Evolutionary conservation across 2,888 invertebrate genomes (phyloP).

Genomic region (Allophyes oxyacanthae): DNA sequence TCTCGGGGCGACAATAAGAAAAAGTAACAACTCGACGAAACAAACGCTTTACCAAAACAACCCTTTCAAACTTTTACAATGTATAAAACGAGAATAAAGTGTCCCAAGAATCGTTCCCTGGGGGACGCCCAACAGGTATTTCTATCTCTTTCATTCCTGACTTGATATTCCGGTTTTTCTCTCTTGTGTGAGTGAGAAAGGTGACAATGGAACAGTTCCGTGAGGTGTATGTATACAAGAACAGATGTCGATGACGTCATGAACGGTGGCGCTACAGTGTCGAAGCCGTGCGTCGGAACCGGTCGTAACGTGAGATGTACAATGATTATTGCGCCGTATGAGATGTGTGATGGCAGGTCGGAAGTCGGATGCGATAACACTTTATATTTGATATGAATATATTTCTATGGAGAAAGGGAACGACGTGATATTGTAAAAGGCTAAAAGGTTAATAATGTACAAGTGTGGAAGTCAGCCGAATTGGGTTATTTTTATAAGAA

Average conservation of each 20-base stretch:
- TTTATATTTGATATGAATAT: constrained; percentile 11
- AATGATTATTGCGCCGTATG: constrained; percentile 28
- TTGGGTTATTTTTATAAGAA: too few relatives aligned
- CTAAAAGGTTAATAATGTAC: too few relatives aligned
- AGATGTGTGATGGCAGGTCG: constrained; percentile 15
- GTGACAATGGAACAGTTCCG: constrained; percentile 32
- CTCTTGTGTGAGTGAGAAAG: constrained; percentile 50
- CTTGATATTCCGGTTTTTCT: constrained; percentile 24
- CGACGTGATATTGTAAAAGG: background rate
- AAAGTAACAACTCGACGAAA: constrained; percentile 53
- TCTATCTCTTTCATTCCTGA: constrained; percentile 46
- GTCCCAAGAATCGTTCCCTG: constrained; percentile 53
- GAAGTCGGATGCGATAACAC: constrained; percentile 20
- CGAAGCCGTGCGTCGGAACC: constrained; percentile 43
- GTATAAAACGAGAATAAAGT: constrained; percentile 57
- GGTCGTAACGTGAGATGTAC: constrained; percentile 24
- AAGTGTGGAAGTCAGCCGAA: too few relatives aligned
- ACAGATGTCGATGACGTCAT: constrained; percentile 54
- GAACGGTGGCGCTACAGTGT: constrained; percentile 37
- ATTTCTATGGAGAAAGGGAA: constrained; percentile 20
- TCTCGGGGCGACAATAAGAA: constrained; percentile 49
- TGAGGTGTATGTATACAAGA: constrained; percentile 32
- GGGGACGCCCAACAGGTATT: constrained; percentile 59
- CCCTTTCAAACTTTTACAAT: constrained; percentile 60
- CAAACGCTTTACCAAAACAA: constrained; percentile 54